Evolutionary conservation across 2,888 invertebrate species (phyloP), one percentile per base, ranked within the genome.

Genomic region (Patella depressa): DNA sequence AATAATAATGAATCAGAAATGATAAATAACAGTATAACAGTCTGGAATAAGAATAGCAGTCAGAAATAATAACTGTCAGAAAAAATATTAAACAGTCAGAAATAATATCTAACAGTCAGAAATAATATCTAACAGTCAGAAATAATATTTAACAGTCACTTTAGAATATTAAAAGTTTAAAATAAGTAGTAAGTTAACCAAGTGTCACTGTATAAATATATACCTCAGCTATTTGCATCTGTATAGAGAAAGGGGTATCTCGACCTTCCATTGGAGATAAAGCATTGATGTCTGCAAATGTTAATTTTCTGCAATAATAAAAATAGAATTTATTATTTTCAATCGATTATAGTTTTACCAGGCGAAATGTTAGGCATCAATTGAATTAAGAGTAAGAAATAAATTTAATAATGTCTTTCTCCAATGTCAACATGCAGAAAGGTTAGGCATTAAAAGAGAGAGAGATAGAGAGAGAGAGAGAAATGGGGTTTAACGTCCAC

Each of bases 221-320:
- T 82, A 89, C 89, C 86, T 89, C 87, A 72, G 89, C 89, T 77
- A 89, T 88, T 75, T 88, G 86, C 86, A 89, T 86, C 77, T 89
- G 87, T 54, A 89, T 82, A 15, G 87, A 72, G 96, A 96, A 97
- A 82, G 98, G 96, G 92, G 97, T 96, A 92, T 97, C 97, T 92
- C 97, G 96, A 93, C 97, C 98, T 93, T 97, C 97, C 92, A 98
- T 96, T 0, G 98, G 98, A 9, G 98, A 97, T 87, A 98, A 96
- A 76, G 95, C 94, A 92, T 96, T 96, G 80, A 98, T 93, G 92
- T 98, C 98, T 89, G 94, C 95, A 93, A 96, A 98, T 53, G 96
- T 95, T 88, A 98, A 95, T 89, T 96, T 95, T 88, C 97, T 97
- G 93, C 15, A 83, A 84, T 73, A 59, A 79, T 72, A 15, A 75